phyloP scores from a whole-genome alignment of 2,888 invertebrate species.

The Apodemia zela region DNA sequence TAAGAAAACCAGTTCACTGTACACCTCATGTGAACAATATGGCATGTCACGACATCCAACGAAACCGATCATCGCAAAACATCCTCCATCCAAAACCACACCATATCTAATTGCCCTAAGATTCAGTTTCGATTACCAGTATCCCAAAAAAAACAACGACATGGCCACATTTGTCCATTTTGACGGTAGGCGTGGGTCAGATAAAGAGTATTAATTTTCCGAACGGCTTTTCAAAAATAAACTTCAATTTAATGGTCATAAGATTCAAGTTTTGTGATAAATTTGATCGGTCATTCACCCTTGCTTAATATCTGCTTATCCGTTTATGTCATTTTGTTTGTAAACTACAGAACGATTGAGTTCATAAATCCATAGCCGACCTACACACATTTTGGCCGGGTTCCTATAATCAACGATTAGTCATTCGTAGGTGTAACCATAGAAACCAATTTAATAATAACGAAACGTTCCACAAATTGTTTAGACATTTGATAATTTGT shows the following conservation, averaged over 20 bases:
- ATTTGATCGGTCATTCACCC: slow-evolving; percentile 4
- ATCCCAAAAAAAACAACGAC: not conserved
- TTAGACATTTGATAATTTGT: no score
- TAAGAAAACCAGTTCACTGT: slow-evolving; percentile 68
- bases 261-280: slow-evolving; percentile 35
- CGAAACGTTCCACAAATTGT: no score
- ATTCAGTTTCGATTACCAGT: slow-evolving; percentile 25
- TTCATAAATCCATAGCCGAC: no score
- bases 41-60: slow-evolving; percentile 71
- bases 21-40: slow-evolving; percentile 77
- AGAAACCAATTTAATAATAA: no score
- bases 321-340: slow-evolving; percentile 43
- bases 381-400: no score
- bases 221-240: slow-evolving; percentile 46
- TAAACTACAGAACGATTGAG: slow-evolving; percentile 33
- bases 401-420: no score
- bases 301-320: slow-evolving; percentile 44
- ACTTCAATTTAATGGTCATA: slow-evolving; percentile 46
- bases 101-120: slow-evolving; percentile 47
- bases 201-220: slow-evolving; percentile 51
- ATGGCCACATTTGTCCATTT: slow-evolving; percentile 47
- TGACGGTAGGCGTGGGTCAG: slow-evolving; percentile 73
- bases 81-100: slow-evolving; percentile 45
- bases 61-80: slow-evolving; percentile 62
- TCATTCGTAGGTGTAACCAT: no score